Evolutionary conservation across 2,113 vertebrate genomes (phyloP).

Genomic region (Acrocephalus kingi): DNA sequence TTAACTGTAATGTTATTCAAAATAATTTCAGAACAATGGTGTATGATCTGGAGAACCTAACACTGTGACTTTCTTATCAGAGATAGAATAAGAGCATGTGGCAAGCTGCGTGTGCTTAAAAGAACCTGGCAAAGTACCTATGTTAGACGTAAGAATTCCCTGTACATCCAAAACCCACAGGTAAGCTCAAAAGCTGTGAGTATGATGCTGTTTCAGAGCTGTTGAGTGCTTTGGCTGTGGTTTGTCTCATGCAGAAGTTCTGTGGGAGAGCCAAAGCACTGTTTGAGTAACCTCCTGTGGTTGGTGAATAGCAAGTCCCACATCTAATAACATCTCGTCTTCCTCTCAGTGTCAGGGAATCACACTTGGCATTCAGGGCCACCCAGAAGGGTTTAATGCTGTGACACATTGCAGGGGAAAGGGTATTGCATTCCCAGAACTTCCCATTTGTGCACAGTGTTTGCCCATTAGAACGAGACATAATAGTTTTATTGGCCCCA

Average conservation of each 20-base stretch:
- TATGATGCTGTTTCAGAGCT: not conserved
- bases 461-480: constrained; percentile 27
- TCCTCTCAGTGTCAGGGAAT: not conserved
- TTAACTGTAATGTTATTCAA: not conserved
- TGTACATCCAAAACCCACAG: not conserved
- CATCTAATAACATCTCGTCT: not conserved
- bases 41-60: not conserved
- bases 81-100: not conserved
- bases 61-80: not conserved
- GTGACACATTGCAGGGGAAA: not conserved
- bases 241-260: not conserved
- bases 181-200: not conserved
- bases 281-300: not conserved
- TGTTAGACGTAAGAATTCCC: not conserved
- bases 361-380: not conserved
- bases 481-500: constrained; percentile 52
- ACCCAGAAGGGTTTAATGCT: not conserved
- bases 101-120: not conserved
- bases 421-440: not conserved
- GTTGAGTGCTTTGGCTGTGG: not conserved
- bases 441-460: not conserved
- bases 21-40: not conserved
- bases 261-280: not conserved
- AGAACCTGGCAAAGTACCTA: not conserved
- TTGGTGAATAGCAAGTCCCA: not conserved